Percentiles rank a stretch among this genome's conserved stretches.
Conservation (phyloP, 2,797 vertebrate genomes). For the Otolemur crassicaudatus region DNA sequence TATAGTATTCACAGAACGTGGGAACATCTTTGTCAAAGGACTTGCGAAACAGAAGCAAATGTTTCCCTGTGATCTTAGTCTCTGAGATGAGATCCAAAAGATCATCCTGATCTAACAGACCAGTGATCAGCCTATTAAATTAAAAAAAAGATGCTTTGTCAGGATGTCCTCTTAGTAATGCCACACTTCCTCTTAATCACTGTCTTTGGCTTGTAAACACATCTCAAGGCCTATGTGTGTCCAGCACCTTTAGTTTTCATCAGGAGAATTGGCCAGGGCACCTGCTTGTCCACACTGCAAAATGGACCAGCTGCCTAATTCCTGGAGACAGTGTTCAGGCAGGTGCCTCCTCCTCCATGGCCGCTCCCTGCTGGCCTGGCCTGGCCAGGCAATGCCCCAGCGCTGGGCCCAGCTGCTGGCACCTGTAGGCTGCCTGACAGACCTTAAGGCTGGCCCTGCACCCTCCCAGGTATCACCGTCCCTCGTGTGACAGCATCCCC, state of each 20-base stretch:
- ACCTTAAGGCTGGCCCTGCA: neutral
- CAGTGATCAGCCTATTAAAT: neutral
- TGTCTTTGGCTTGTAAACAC: neutral
- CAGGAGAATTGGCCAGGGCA: neutral
- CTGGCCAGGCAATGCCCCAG: neutral
- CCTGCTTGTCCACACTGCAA: no score
- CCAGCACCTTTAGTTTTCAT: neutral
- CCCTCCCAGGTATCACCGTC: neutral
- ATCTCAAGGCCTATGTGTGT: neutral
- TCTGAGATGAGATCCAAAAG: neutral
- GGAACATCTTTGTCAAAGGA: neutral
- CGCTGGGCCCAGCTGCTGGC: no score
- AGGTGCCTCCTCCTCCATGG: rapidly evolving
- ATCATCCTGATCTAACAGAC: neutral
- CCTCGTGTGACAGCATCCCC: no score
- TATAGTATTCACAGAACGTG: no score
- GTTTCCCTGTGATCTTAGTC: neutral
- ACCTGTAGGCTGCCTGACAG: neutral
- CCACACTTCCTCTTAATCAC: neutral
- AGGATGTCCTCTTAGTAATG: neutral
- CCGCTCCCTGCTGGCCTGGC: neutral
- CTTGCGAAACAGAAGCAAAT: neutral
- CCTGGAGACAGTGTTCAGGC: neutral
- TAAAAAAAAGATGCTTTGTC: neutral
- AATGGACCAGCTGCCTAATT: neutral